These are phyloP conservation scores for Pluvialis apricaria DNA, from an alignment of 2,113 vertebrate genomes.

Conservation along the genomic window DNA sequence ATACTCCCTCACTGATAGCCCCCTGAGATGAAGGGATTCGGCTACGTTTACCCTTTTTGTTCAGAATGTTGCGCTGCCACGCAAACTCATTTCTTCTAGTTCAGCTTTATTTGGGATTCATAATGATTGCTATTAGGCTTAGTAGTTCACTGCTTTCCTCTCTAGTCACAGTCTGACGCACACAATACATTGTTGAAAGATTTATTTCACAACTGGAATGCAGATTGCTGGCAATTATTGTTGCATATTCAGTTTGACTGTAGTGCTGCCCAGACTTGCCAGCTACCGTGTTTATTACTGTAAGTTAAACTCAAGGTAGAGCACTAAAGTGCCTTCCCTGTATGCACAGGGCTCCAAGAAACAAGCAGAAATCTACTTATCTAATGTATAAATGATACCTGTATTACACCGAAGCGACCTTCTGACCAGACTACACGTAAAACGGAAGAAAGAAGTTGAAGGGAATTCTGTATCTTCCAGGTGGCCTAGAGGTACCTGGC, in stretches of 20 bases:
- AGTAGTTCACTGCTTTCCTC: constrained; percentile 28
- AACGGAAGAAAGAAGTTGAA: neutral
- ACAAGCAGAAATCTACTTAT: neutral
- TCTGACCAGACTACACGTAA: neutral
- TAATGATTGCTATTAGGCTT: constrained; percentile 29
- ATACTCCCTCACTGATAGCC: neutral
- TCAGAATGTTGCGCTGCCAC: neutral
- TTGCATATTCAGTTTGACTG: constrained; percentile 54
- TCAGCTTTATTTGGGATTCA: constrained; percentile 12
- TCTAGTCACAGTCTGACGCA: constrained; percentile 57
- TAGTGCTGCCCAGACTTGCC: constrained; percentile 62
- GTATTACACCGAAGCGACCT: neutral
- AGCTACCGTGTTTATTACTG: constrained; percentile 37
- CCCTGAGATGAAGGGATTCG: neutral
- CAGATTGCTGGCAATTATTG: constrained; percentile 55
- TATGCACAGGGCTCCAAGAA: neutral
- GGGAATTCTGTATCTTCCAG: neutral
- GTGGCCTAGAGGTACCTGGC: neutral
- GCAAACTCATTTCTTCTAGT: neutral
- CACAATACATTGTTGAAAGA: constrained; percentile 57
- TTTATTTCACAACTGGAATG: constrained; percentile 66
- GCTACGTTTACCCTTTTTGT: neutral
- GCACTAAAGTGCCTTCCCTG: neutral
- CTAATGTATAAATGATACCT: neutral
- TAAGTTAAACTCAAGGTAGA: constrained; percentile 26